Evolutionary conservation across 2,888 invertebrate species (phyloP).

Genomic region (Polydrusus tereticollis): DNA sequence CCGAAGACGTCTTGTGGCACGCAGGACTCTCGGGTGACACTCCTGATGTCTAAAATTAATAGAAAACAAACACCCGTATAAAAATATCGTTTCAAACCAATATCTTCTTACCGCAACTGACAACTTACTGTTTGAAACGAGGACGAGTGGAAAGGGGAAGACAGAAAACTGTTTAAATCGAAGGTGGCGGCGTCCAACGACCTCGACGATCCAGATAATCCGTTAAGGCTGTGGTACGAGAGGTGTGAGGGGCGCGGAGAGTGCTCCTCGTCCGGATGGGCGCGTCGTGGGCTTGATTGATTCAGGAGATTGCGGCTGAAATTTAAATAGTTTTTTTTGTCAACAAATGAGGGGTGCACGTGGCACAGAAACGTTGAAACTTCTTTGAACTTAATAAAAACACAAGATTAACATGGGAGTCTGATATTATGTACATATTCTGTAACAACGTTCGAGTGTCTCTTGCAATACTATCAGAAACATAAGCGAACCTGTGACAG

Average conservation of each 20-base stretch:
- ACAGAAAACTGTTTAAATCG: slow-evolving; percentile 59
- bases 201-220: slow-evolving; percentile 50
- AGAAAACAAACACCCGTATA: not conserved
- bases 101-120: not conserved
- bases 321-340: slow-evolving; percentile 6
- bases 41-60: slow-evolving; percentile 57
- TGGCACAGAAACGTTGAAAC: too few species aligned
- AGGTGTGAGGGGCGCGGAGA: slow-evolving; percentile 35
- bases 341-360: too few species aligned
- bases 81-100: not conserved
- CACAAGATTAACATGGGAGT: too few species aligned
- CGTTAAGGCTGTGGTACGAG: slow-evolving; percentile 45
- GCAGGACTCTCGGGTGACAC: slow-evolving; percentile 73
- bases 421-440: too few species aligned
- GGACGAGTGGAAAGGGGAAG: slow-evolving; percentile 54
- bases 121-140: slow-evolving; percentile 31
- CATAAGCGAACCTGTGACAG: too few species aligned
- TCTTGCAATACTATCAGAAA: too few species aligned
- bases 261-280: slow-evolving; percentile 24
- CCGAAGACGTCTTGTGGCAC: slow-evolving; percentile 68
- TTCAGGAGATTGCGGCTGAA: slow-evolving; percentile 43
- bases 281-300: slow-evolving; percentile 1
- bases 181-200: slow-evolving; percentile 53
- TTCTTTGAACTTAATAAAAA: too few species aligned
- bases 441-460: too few species aligned